These are phyloP conservation scores for Mycalesis mineus DNA, from an alignment of 2,888 invertebrate genomes.

Conservation along the genomic window DNA sequence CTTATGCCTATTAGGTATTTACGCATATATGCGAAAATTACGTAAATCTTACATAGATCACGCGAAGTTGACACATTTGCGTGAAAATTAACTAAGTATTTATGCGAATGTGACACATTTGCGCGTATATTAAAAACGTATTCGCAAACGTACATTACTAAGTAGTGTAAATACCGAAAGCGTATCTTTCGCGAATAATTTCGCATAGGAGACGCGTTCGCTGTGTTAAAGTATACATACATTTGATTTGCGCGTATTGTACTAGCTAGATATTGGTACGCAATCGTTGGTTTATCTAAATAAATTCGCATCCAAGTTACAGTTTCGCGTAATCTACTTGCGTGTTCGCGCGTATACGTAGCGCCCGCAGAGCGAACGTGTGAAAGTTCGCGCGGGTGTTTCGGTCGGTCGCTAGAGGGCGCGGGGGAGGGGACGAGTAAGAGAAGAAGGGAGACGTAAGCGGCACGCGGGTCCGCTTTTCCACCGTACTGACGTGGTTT, in stretches of 20 bases:
- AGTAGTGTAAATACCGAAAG: too few relatives aligned
- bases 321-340: neutral
- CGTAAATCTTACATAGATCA: neutral
- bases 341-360: neutral
- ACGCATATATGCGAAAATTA: neutral
- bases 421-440: conserved; percentile 30
- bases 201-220: too few relatives aligned
- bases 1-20: neutral
- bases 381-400: neutral
- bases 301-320: neutral
- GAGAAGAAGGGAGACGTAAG: conserved; percentile 33
- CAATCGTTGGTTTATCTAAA: neutral
- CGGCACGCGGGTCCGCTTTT: conserved; percentile 52
- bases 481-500: conserved; percentile 66
- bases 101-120: conserved; percentile 1
- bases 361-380: neutral
- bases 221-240: too few relatives aligned
- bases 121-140: neutral
- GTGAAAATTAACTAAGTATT: neutral
- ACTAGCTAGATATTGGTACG: neutral
- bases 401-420: conserved; percentile 7
- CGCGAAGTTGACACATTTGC: neutral
- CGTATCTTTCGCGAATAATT: too few relatives aligned
- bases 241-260: neutral
- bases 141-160: neutral